Evolutionary conservation across 2,797 vertebrate genomes (phyloP).

Genomic region (Hyperoplus lanceolatus): DNA sequence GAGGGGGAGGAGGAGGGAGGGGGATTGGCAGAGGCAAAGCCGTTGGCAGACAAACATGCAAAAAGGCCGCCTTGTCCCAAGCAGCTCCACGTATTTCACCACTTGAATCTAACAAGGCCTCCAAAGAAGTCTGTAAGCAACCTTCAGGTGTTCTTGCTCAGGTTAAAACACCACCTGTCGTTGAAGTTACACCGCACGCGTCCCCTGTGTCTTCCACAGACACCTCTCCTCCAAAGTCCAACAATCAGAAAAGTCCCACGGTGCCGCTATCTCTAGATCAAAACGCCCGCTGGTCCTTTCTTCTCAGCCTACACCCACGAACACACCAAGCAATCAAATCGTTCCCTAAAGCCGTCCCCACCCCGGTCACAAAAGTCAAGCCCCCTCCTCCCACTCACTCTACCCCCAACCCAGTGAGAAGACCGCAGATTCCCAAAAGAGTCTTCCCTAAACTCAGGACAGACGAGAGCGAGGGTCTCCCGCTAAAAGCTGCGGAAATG

Average conservation of each 20-base stretch:
- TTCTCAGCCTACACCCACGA: slow-evolving; percentile 66
- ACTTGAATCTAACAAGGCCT: neutral
- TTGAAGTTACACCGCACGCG: neutral
- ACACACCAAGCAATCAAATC: neutral
- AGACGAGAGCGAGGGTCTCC: slow-evolving; percentile 57
- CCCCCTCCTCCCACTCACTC: slow-evolving; percentile 56
- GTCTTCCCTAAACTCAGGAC: slow-evolving; percentile 47
- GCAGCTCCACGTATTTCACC: neutral
- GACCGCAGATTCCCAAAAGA: neutral
- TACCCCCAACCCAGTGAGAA: slow-evolving; percentile 52
- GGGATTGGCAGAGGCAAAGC: neutral
- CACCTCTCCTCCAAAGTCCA: neutral
- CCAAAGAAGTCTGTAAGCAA: neutral
- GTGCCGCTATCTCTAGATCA: neutral
- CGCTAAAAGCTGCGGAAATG: slow-evolving; percentile 89
- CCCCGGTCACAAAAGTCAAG: neutral
- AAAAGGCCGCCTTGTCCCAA: slow-evolving; percentile 8
- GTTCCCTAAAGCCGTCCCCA: neutral
- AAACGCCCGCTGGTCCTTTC: slow-evolving; percentile 62
- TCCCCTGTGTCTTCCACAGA: slow-evolving; percentile 30
- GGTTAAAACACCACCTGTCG: neutral
- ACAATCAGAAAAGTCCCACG: neutral
- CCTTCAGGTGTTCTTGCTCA: neutral
- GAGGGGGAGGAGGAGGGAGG: neutral
- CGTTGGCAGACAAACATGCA: neutral